Evolutionary conservation across 1,140 invertebrate species (phyloP).

Genomic region (Diprion similis): DNA sequence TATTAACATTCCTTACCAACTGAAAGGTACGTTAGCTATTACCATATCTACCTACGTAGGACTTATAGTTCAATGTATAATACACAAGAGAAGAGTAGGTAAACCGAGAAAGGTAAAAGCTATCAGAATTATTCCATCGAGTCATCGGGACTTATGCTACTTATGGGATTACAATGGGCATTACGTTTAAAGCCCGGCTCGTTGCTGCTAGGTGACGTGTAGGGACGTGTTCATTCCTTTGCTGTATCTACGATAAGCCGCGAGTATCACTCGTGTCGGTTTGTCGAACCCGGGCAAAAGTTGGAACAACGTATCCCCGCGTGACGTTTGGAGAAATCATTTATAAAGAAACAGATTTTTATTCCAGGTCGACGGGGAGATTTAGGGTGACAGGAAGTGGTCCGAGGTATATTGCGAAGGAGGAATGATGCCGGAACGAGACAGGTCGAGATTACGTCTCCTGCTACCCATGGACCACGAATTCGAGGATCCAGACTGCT

Average conservation of each 20-base stretch:
- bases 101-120: constrained; percentile 21
- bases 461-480: neutral
- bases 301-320: neutral
- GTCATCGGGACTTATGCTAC: constrained; percentile 53
- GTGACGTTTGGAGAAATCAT: neutral
- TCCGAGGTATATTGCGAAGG: neutral
- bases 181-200: neutral
- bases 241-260: neutral
- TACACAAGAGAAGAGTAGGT: neutral
- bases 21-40: too few species aligned
- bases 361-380: too few species aligned
- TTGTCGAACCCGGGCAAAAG: neutral
- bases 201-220: neutral
- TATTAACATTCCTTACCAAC: neutral
- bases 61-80: neutral
- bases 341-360: too few species aligned
- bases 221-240: neutral
- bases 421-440: neutral
- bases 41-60: neutral
- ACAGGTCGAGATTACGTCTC: neutral
- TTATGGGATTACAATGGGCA: constrained; percentile 51
- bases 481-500: constrained; percentile 33
- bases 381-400: neutral
- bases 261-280: neutral
- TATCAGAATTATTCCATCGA: constrained; percentile 53